These are phyloP conservation scores for Cryptoprocta ferox DNA, from an alignment of 2,797 vertebrate genomes.

Conservation along the genomic window DNA sequence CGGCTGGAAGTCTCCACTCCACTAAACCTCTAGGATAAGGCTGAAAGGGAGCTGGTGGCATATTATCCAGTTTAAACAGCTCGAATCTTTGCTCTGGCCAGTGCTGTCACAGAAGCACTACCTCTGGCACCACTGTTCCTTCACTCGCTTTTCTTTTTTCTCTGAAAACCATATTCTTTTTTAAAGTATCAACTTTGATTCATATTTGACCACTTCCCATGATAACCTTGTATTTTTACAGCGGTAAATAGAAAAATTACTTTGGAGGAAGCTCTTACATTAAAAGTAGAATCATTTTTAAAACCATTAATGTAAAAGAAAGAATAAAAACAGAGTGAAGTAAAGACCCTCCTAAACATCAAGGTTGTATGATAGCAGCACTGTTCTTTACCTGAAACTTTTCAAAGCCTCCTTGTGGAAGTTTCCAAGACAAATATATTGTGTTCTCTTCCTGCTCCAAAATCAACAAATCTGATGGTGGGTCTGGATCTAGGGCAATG, in stretches of 20 bases:
- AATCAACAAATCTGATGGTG: slow-evolving; percentile 88
- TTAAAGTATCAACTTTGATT: neutral
- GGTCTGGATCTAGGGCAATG: slow-evolving; percentile 87
- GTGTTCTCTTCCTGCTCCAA: slow-evolving; percentile 88
- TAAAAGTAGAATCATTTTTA: neutral
- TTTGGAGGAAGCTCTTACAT: neutral
- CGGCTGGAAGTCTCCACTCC: neutral
- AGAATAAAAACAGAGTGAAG: neutral
- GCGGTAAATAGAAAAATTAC: neutral
- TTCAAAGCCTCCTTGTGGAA: slow-evolving; percentile 88
- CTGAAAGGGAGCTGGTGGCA: neutral
- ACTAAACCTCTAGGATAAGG: neutral
- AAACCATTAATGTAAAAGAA: neutral
- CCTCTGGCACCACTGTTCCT: neutral
- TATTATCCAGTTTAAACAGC: neutral
- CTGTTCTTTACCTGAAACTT: slow-evolving; percentile 89
- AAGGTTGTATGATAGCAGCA: neutral
- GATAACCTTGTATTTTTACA: neutral
- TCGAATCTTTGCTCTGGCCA: neutral
- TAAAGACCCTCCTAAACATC: neutral
- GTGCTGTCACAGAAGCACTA: neutral
- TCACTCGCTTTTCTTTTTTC: neutral
- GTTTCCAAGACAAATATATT: slow-evolving; percentile 91
- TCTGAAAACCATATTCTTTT: neutral
- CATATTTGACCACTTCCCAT: neutral